These are phyloP conservation scores for Chelonus formosanus DNA, from an alignment of 2,888 invertebrate genomes.

Conservation along the genomic window DNA sequence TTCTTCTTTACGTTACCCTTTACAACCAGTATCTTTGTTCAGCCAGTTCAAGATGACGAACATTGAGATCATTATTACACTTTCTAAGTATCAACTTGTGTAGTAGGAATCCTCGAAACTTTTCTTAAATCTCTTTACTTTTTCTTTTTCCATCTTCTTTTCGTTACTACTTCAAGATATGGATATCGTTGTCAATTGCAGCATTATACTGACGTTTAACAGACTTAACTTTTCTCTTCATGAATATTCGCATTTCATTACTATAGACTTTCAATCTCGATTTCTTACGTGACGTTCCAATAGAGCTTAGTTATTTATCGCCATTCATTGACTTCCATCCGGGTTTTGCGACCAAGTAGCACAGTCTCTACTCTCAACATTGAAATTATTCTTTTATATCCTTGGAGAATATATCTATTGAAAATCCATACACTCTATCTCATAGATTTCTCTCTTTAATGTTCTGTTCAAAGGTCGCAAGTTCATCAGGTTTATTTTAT, in stretches of 20 bases:
- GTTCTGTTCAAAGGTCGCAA: neutral
- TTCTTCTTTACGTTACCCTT: constrained; percentile 14
- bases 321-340: constrained; percentile 1
- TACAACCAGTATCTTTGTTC: constrained; percentile 13
- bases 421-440: constrained; percentile 28
- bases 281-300: constrained; percentile 22
- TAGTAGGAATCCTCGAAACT: neutral
- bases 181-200: constrained; percentile 16
- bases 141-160: neutral
- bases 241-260: constrained; percentile 17
- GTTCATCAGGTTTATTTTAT: neutral
- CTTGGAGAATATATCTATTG: constrained; percentile 14
- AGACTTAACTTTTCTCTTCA: constrained; percentile 8
- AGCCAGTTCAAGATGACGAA: constrained; percentile 27
- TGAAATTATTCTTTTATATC: constrained; percentile 24
- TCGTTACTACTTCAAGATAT: neutral
- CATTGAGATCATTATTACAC: constrained; percentile 38
- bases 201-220: constrained; percentile 11
- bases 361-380: constrained; percentile 28
- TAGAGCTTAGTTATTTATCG: constrained; percentile 10
- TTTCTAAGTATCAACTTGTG: neutral
- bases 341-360: constrained; percentile 18
- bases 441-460: constrained; percentile 30
- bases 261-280: constrained; percentile 23
- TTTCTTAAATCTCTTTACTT: neutral